Percentiles rank a stretch among this genome's conserved stretches.
These are phyloP conservation scores for Chaitophorus viminalis DNA, from an alignment of 2,888 invertebrate species.

Conservation along the genomic window DNA sequence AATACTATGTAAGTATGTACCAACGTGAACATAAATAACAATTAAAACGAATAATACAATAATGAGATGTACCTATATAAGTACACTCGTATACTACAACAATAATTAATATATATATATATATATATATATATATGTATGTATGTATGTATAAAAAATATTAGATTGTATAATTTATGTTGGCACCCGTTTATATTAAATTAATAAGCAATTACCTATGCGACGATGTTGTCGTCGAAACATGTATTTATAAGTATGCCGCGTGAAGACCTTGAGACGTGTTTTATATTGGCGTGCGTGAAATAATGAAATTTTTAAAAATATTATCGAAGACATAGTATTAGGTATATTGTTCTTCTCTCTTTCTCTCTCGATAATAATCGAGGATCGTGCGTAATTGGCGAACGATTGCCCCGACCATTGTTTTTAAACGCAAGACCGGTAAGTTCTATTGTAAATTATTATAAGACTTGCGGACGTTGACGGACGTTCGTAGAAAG, in stretches of 20 bases:
- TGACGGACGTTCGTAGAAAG: background rate
- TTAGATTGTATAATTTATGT: background rate
- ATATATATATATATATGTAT: no score
- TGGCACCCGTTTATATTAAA: constrained; percentile 6
- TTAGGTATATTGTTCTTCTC: constrained; percentile 11
- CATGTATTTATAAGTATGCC: constrained; percentile 3
- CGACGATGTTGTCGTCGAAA: background rate
- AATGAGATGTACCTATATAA: no score
- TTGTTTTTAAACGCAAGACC: background rate
- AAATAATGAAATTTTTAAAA: constrained; percentile 31
- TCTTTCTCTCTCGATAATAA: background rate
- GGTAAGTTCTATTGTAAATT: background rate
- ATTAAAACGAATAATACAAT: background rate
- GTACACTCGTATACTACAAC: no score
- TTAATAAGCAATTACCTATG: background rate
- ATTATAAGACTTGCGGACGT: background rate
- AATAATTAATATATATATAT: no score
- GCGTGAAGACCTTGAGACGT: constrained; percentile 36
- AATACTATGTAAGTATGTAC: background rate
- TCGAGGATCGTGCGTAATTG: constrained; percentile 1
- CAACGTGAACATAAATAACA: background rate
- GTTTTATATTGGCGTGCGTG: constrained; percentile 19
- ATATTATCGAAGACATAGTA: background rate
- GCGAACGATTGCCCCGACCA: background rate
- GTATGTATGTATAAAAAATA: no score